A percentile compares a stretch with the other conserved stretches of the same genome.
Conservation (phyloP, 2,797 vertebrate genomes). For the Platalea minor region DNA sequence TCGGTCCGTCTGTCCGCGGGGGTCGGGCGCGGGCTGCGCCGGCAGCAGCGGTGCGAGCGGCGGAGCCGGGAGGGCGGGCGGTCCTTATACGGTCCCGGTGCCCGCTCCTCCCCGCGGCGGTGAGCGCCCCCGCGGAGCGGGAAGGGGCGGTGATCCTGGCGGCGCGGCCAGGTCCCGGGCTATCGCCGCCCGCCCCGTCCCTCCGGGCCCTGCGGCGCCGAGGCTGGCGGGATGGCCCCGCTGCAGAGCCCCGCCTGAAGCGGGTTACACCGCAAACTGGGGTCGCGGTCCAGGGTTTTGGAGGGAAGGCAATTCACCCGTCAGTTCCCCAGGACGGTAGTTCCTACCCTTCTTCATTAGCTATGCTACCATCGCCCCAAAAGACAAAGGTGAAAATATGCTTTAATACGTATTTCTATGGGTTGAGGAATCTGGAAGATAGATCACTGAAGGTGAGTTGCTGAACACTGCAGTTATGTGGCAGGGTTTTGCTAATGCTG, state of each 20-base stretch:
- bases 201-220: neutral
- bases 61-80: neutral
- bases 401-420: neutral
- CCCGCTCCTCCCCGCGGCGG: slow-evolving; percentile 26
- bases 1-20: neutral
- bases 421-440: neutral
- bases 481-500: neutral
- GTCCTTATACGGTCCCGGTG: neutral
- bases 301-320: neutral
- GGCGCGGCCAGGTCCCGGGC: neutral
- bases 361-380: neutral
- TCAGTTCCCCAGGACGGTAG: no score
- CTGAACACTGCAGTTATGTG: neutral
- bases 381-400: neutral
- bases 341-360: neutral
- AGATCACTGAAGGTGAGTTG: neutral
- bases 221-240: neutral
- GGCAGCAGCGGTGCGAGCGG: neutral
- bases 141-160: neutral
- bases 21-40: fast-evolving
- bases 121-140: neutral
- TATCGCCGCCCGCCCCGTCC: neutral
- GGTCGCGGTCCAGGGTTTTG: neutral
- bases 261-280: neutral
- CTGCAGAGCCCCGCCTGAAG: neutral